Base-by-base conservation (phyloP, 2,888 invertebrate species). In the Chaetoderma sp. region DNA sequence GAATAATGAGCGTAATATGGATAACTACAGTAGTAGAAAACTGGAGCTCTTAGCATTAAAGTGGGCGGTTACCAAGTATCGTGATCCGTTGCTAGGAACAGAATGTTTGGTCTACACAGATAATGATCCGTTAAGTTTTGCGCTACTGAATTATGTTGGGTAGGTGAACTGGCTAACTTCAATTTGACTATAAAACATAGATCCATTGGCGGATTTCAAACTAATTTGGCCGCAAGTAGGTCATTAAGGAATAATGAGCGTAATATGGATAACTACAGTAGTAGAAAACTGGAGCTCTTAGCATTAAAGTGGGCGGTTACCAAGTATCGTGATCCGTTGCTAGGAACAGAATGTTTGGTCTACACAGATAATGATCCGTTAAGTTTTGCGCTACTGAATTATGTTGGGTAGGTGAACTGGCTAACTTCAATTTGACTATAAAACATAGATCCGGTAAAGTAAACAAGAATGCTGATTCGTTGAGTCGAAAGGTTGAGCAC, bases 231-330 rank as follows among this genome's bases (percentile, higher is more conserved):
- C n/a, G n/a, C n/a, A n/a, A n/a, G n/a, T n/a, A n/a, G n/a, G n/a
- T n/a, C n/a, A n/a, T n/a, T n/a, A n/a, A n/a, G 65, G 21, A 54
- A 58, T 1, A 30, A 67, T 49, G 75, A 74, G 45, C 50, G 36
- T 33, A 68, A 72, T 47, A 58, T 60, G 55, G 25, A 47, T 10
- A 73, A 73, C 36, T 75, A 75, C 52, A 67, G 67, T 45, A 60
- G 56, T 10, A 67, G 60, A 54, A 72, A 74, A 60, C 42, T 73
- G 8, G 71, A 77, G 32, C 66, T 72, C 8, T 59, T 73, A 10
- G 70, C 49, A 5, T 32, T 75, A 28, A 71, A 69, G 42, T 73
- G 72, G 73, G 71, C 73, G 4, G 60, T 73, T 8, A 63, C 68
- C 0, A 67, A 70, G 56, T 72, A 65, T 33, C 30, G 63, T 42